Percentiles rank a stretch among this genome's conserved stretches.
Evolutionary conservation across 2,113 vertebrate genomes (phyloP).

Genomic region (Lepus europaeus): DNA sequence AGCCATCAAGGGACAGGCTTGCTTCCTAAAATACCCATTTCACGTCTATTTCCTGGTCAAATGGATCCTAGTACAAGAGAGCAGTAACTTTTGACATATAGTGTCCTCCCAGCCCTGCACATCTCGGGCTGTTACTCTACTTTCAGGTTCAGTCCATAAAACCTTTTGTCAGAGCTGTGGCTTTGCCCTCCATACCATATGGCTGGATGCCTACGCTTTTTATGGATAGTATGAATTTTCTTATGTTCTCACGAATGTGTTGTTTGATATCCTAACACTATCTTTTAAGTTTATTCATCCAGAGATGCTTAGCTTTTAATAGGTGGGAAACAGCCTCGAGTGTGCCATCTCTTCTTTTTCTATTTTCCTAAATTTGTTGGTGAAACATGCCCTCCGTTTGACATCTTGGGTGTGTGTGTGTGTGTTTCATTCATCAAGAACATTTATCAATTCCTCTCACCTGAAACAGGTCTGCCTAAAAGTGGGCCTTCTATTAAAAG

Average conservation of each 20-base stretch:
- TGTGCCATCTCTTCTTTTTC: background rate
- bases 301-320: conserved; percentile 47
- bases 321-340: conserved; percentile 35
- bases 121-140: background rate
- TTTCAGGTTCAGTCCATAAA: background rate
- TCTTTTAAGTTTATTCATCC: background rate
- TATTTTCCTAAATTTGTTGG: background rate
- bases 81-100: background rate
- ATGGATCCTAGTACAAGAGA: background rate
- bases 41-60: conserved; percentile 26
- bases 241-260: conserved; percentile 40
- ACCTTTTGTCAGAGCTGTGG: background rate
- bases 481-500: conserved; percentile 15
- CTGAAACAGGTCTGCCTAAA: conserved; percentile 43
- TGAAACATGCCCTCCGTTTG: background rate
- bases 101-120: background rate
- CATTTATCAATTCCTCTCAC: conserved; percentile 10
- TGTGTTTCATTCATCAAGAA: conserved; percentile 29
- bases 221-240: background rate
- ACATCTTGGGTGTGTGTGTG: background rate
- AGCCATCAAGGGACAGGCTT: background rate
- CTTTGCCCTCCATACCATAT: background rate
- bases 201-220: background rate
- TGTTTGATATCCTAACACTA: background rate
- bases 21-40: conserved; percentile 55